Conservation (phyloP, 1,140 invertebrate species). For the Lordiphosa collinella region DNA sequence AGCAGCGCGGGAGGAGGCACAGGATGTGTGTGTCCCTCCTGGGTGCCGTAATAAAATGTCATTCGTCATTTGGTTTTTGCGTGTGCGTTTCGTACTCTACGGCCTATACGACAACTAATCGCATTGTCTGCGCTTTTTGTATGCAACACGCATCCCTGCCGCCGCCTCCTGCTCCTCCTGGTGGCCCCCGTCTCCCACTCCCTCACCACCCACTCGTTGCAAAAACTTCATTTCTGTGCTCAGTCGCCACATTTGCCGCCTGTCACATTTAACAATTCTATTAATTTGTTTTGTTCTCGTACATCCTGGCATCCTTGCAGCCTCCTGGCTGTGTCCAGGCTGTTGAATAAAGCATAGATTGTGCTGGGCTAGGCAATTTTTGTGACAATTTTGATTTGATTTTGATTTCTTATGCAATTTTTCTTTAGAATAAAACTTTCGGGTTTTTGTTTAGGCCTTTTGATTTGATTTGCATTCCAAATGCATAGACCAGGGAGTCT, state of each 20-base stretch:
- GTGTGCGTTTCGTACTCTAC: slow-evolving; percentile 57
- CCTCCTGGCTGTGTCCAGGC: slow-evolving; percentile 26
- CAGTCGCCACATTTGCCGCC: slow-evolving; percentile 62
- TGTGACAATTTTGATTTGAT: slow-evolving; percentile 76
- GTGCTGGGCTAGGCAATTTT: slow-evolving; percentile 48
- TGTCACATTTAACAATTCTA: slow-evolving; percentile 75
- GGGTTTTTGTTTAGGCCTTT: slow-evolving; percentile 7
- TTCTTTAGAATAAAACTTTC: slow-evolving; percentile 16
- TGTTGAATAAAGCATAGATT: slow-evolving; percentile 55
- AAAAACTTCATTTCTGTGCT: slow-evolving; percentile 10
- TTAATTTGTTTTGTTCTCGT: slow-evolving; percentile 73
- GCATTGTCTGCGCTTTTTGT: slow-evolving; percentile 77
- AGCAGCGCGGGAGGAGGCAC: not conserved
- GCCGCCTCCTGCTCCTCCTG: too few species aligned
- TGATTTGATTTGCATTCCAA: slow-evolving; percentile 38
- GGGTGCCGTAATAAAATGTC: slow-evolving; percentile 76
- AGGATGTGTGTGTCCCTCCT: slow-evolving; percentile 53
- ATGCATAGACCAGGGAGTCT: slow-evolving; percentile 50
- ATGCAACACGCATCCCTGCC: slow-evolving; percentile 59
- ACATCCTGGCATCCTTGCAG: slow-evolving; percentile 21
- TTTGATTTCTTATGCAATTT: slow-evolving; percentile 73
- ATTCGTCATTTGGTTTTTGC: slow-evolving; percentile 78
- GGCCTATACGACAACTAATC: slow-evolving; percentile 69
- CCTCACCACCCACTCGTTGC: not conserved
- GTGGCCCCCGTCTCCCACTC: too few species aligned